phyloP scores from a whole-genome alignment of 2,888 invertebrate species.

The Papilio protenor region DNA sequence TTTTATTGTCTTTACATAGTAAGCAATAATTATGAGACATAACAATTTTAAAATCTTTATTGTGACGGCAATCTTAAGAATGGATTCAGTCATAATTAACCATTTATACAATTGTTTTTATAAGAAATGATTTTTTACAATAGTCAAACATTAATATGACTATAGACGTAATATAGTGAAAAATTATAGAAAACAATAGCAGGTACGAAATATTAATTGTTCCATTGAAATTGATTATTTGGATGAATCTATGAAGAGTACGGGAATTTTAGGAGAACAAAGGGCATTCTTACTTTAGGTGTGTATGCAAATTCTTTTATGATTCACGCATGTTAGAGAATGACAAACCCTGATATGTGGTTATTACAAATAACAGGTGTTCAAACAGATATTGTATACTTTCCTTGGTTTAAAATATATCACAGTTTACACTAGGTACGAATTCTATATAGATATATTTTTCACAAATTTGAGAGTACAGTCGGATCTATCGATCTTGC shows the following conservation, averaged over 20 bases:
- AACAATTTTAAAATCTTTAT: slow-evolving; percentile 8
- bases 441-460: too few relatives aligned
- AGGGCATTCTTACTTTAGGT: background rate
- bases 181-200: background rate
- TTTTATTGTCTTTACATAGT: background rate
- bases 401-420: too few relatives aligned
- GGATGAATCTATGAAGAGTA: background rate
- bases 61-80: slow-evolving; percentile 2
- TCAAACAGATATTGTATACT: background rate
- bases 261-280: background rate
- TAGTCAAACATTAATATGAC: slow-evolving; percentile 2
- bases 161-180: background rate
- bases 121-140: background rate
- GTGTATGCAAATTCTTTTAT: background rate
- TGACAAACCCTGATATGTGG: background rate
- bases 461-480: too few relatives aligned
- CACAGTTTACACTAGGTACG: too few relatives aligned
- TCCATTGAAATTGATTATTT: background rate
- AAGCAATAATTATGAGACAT: background rate
- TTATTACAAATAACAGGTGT: background rate
- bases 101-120: background rate
- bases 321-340: background rate
- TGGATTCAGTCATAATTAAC: background rate
- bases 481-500: too few relatives aligned
- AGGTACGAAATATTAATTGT: background rate